Conservation (phyloP, 2,888 invertebrate genomes). For the Scotopteryx bipunctaria region DNA sequence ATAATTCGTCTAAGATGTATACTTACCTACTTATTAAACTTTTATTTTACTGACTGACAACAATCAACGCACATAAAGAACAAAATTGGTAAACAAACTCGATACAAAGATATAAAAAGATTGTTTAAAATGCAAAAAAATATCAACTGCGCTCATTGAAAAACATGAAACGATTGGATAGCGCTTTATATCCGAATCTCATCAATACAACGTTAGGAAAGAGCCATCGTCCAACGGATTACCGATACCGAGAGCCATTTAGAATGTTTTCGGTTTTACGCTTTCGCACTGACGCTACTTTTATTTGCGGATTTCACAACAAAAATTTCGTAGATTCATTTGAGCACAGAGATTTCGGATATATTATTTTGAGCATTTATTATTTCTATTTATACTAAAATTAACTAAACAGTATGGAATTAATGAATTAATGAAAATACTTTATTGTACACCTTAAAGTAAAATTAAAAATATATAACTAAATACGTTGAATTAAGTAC, state of each 20-base stretch:
- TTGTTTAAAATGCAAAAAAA: background rate
- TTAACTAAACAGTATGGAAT: no score
- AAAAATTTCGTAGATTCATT: constrained; percentile 20
- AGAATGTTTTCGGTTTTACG: constrained; percentile 37
- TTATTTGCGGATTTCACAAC: constrained; percentile 23
- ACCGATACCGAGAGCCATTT: constrained; percentile 41
- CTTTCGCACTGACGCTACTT: constrained; percentile 24
- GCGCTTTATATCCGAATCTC: constrained; percentile 42
- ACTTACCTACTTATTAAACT: no score
- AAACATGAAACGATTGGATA: constrained; percentile 36
- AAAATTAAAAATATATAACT: no score
- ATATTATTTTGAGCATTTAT: background rate
- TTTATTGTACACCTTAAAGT: no score
- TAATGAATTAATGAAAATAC: no score
- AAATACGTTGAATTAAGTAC: no score
- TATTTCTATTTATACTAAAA: no score
- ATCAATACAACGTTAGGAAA: constrained; percentile 47
- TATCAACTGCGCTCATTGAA: background rate
- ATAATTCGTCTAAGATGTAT: no score
- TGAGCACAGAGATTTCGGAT: background rate
- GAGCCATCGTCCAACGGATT: constrained; percentile 37
- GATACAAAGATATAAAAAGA: no score
- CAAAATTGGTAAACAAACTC: no score
- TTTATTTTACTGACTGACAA: no score
- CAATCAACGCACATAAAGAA: no score